Base-by-base conservation (phyloP, 37 sponge, comb jelly and placozoan genomes). In the Petrosia ficiformis region DNA sequence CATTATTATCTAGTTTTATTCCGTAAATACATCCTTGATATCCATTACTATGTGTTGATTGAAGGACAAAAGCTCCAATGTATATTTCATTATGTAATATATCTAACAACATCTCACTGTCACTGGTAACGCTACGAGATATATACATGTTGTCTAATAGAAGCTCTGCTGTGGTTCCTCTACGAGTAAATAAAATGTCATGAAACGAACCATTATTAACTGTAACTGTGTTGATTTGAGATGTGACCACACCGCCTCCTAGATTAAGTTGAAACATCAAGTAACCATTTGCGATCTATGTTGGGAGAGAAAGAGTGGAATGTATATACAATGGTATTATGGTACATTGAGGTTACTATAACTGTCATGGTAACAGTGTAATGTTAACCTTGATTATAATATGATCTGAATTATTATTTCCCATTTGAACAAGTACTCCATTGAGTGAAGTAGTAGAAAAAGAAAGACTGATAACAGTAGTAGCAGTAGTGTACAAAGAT, bases 181-280 rank as follows among this genome's bases (percentile, higher is more conserved):
- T 73, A 40, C 83, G 65, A 33, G 63, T 42, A 1, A 91, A 35
- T 16, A 57, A 21, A 22, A 82, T 71, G 14, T 63, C 44, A 61
- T 91, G 87, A 40, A 54, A 59, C 1, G 0, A 42, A 29, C 44
- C 72, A 28, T 91, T 84, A 33, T 39, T 54, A 8, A 91, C 40
- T 4, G 2, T 0, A 0, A 40, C 66, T 81, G 4, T 28, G 42
- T 24, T 68, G 33, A 44, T 3, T 30, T 11, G 85, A 43, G 4
- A 72, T 31, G 54, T 48, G 14, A 42, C 78, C n/a, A 63, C 77
- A 33, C 87, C 92, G 63, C 71, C 59, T 32, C 92, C 92, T 67
- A 91, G 84, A 58, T 86, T 79, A 65, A 71, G 83, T 25, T 80
- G 74, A 48, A 86, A 60, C 68, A 86, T 87, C 0, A 91, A 42